Percentiles rank a stretch among this genome's conserved stretches.
These are phyloP conservation scores for Sorex araneus DNA, from an alignment of 2,113 vertebrate genomes.

Conservation along the genomic window DNA sequence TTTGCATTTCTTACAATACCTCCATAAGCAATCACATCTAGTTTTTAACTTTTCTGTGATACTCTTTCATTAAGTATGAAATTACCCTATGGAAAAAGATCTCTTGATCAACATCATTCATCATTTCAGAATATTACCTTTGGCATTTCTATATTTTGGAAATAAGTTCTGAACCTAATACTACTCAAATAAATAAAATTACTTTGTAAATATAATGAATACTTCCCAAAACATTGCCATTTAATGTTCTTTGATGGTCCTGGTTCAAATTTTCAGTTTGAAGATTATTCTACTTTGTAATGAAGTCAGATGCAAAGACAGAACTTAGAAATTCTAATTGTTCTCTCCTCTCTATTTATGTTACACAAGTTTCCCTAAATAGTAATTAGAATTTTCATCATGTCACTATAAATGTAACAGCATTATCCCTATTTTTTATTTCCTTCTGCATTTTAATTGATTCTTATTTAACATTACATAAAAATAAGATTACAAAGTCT, in stretches of 20 bases:
- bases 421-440: not conserved
- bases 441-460: not conserved
- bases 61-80: not conserved
- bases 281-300: not conserved
- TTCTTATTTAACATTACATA: not conserved
- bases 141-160: not conserved
- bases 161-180: not conserved
- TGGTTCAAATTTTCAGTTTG: not conserved
- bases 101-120: not conserved
- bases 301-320: not conserved
- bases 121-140: not conserved
- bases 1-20: not conserved
- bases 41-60: not conserved
- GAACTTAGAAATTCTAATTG: not conserved
- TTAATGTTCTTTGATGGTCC: not conserved
- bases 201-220: not conserved
- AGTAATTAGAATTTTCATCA: not conserved
- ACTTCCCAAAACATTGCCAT: not conserved
- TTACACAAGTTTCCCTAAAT: not conserved
- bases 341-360: not conserved
- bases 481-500: not conserved
- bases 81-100: not conserved
- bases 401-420: not conserved
- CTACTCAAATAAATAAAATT: not conserved
- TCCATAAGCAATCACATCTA: not conserved